Percentiles rank a stretch among this genome's conserved stretches.
Conservation (phyloP, 2,888 invertebrate species). For the Subacronicta megacephala region DNA sequence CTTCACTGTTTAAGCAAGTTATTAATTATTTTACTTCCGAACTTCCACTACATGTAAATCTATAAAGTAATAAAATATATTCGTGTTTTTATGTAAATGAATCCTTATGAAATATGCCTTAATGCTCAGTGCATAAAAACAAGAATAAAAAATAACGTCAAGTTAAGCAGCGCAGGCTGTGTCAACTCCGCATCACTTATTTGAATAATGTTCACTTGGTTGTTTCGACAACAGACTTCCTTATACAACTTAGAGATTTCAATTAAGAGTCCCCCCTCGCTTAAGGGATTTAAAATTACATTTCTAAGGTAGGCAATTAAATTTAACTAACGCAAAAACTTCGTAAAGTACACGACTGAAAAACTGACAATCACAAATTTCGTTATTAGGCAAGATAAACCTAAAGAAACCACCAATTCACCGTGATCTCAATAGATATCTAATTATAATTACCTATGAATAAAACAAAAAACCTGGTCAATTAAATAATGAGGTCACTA, state of each 20-base stretch:
- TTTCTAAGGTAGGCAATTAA: slow-evolving; percentile 7
- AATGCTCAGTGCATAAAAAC: slow-evolving; percentile 9
- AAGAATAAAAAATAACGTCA: slow-evolving; percentile 50
- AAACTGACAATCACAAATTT: slow-evolving; percentile 8
- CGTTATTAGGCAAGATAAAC: slow-evolving; percentile 39
- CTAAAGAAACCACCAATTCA: slow-evolving; percentile 33
- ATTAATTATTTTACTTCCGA: no score
- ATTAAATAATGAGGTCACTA: slow-evolving; percentile 71
- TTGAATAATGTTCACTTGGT: slow-evolving; percentile 78
- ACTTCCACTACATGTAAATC: no score
- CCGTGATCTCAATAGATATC: slow-evolving; percentile 58
- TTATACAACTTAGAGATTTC: slow-evolving; percentile 64
- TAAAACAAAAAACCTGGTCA: slow-evolving; percentile 60
- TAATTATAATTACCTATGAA: slow-evolving; percentile 34
- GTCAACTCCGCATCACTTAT: slow-evolving; percentile 69
- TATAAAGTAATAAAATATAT: no score
- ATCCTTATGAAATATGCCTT: not conserved
- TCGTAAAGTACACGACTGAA: not conserved
- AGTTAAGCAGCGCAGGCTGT: slow-evolving; percentile 61
- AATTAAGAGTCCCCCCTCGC: slow-evolving; percentile 61
- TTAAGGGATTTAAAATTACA: slow-evolving; percentile 50
- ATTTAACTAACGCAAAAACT: slow-evolving; percentile 10
- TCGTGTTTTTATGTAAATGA: not conserved
- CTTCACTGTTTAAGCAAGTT: no score
- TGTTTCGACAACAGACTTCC: slow-evolving; percentile 67